These are phyloP conservation scores for Poecile montanus DNA, from an alignment of 2,797 vertebrate genomes.

Conservation along the genomic window DNA sequence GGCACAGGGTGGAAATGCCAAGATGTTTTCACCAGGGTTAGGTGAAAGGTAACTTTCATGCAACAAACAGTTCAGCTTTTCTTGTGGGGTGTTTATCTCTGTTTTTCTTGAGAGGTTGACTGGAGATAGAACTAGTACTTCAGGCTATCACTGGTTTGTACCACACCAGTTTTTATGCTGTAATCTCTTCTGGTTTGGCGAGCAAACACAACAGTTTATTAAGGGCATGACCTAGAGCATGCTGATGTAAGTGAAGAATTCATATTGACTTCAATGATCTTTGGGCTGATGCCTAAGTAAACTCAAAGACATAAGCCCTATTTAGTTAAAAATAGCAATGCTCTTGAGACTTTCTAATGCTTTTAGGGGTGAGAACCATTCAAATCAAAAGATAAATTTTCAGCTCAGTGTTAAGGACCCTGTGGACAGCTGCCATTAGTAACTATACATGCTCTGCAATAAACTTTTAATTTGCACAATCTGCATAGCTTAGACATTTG, in stretches of 20 bases:
- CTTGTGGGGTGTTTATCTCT: background rate
- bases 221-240: slow-evolving; percentile 20
- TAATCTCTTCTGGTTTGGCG: background rate
- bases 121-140: background rate
- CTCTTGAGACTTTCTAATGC: background rate
- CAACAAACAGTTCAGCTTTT: background rate
- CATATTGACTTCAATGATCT: slow-evolving; percentile 38
- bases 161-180: background rate
- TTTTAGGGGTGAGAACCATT: slow-evolving; percentile 12
- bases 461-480: background rate
- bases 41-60: background rate
- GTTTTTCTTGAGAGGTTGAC: background rate
- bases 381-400: slow-evolving; percentile 26
- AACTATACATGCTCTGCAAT: background rate
- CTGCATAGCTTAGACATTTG: background rate
- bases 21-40: fast-evolving
- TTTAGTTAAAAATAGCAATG: slow-evolving; percentile 40
- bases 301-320: background rate
- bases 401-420: background rate
- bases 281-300: slow-evolving; percentile 52
- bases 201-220: background rate
- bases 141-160: background rate
- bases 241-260: slow-evolving; percentile 46
- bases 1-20: background rate
- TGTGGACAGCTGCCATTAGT: background rate